Base-by-base conservation (phyloP, 2,888 invertebrate species). In the Hylaea fasciaria region DNA sequence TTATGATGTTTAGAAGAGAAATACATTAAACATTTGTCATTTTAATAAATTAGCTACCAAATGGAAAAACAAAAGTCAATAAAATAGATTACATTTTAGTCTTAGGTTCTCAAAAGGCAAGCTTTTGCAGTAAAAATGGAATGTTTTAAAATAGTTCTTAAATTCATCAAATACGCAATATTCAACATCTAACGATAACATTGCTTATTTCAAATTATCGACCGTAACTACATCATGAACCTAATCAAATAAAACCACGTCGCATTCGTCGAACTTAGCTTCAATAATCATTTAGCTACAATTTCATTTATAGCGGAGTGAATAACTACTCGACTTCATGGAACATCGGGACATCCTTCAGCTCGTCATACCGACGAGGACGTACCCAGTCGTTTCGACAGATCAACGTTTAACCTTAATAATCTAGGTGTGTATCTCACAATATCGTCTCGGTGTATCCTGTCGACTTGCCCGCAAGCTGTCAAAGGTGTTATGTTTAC, bases 401-500 rank as follows among this genome's bases (percentile, higher is more conserved):
- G 32, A 32, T 32, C 10, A 1, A 32, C 7, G 28, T 28, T 28
- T 32, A 32, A 9, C 9, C 10, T 32, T 9, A 32, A 13, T 39
- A 39, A n/a, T 39, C 39, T 39, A 39, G 0, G 39, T 39, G 13
- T 39, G n/a, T 39, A 39, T 39, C n/a, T 39, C 39, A 39, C 39
- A 39, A 43, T 43, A 43, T 51, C 29, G 1, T 17, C 44, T 44
- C 44, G 28, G 35, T 37, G 5, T 39, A 37, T 37, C 12, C 37
- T 32, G 9, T 32, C 32, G 32, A 32, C 32, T 32, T 32, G 32
- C 5, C 10, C 32, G 10, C 32, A 32, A 5, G 28, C 7, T 28
- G 10, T 3, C 10, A 2, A n/a, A 39, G n/a, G 28, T 14, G 13
- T n/a, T 12, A 44, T 47, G 54, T 49, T 69, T 81, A 79, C 47